These are phyloP conservation scores for Otolemur garnettii DNA, from an alignment of 2,113 vertebrate species.

Conservation along the genomic window DNA sequence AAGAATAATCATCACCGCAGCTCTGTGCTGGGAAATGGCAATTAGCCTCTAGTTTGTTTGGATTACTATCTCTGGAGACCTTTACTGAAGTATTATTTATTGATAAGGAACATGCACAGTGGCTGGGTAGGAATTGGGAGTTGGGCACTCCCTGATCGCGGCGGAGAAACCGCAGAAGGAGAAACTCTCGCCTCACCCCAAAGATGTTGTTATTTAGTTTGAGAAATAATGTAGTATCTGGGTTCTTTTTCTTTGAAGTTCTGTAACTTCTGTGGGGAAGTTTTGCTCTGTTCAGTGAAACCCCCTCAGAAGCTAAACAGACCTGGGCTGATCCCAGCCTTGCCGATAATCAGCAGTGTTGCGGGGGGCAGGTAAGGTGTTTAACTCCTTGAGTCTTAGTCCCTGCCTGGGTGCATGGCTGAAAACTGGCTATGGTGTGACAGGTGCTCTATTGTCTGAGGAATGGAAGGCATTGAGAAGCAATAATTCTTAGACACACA, in stretches of 20 bases:
- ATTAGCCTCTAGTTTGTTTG: slow-evolving; percentile 54
- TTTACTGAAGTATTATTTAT: slow-evolving; percentile 27
- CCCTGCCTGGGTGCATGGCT: not conserved
- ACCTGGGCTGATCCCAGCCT: not conserved
- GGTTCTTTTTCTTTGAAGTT: not conserved
- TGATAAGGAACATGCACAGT: not conserved
- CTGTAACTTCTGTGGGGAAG: not conserved
- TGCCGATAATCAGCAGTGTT: not conserved
- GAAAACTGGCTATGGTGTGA: not conserved
- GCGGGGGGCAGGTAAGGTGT: not conserved
- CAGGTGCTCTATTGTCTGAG: not conserved
- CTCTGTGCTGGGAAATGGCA: not conserved
- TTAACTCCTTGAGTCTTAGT: not conserved
- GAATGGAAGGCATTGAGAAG: not conserved
- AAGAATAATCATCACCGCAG: not conserved
- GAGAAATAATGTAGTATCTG: not conserved
- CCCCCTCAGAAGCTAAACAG: not conserved
- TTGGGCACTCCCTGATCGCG: not conserved
- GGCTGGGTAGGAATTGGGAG: not conserved
- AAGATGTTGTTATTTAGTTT: not conserved
- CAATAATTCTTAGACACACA: too few relatives aligned
- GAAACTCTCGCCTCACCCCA: not conserved
- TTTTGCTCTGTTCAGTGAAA: not conserved
- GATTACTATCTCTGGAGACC: slow-evolving; percentile 55
- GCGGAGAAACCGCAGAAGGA: fast-evolving